phyloP scores from a whole-genome alignment of 2,797 vertebrate species.

The Otolemur crassicaudatus region DNA sequence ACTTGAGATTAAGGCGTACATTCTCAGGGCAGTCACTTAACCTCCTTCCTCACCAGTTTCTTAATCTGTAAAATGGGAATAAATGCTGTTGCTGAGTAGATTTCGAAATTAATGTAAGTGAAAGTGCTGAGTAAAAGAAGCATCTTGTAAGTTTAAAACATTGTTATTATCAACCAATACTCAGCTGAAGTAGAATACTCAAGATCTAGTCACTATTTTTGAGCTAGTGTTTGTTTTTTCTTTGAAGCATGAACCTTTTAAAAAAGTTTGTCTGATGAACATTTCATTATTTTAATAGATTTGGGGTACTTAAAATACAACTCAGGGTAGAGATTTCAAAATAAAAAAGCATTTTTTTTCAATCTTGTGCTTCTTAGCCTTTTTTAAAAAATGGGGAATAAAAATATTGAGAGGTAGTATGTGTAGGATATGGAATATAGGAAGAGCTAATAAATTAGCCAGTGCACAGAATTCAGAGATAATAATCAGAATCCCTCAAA shows the following conservation, averaged over 20 bases:
- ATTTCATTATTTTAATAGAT: background rate
- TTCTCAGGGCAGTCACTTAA: background rate
- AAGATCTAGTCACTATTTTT: background rate
- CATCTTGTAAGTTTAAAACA: background rate
- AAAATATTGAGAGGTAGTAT: background rate
- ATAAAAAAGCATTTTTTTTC: background rate
- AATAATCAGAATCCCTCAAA: background rate
- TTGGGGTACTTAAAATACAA: conserved; percentile 18
- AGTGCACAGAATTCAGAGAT: background rate
- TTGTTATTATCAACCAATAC: background rate
- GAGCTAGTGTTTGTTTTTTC: background rate
- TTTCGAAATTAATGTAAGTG: background rate
- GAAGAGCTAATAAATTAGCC: background rate
- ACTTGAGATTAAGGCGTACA: background rate
- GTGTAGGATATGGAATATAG: background rate
- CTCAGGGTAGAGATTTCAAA: background rate
- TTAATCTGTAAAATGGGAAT: background rate
- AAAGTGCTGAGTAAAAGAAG: background rate
- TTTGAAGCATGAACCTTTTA: conserved; percentile 13
- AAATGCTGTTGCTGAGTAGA: background rate
- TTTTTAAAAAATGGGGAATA: background rate
- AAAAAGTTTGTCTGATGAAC: background rate
- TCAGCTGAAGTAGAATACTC: background rate
- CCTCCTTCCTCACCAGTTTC: background rate
- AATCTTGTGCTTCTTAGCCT: background rate